These are phyloP conservation scores for Burhinus bistriatus DNA, from an alignment of 2,113 vertebrate genomes.

Conservation along the genomic window DNA sequence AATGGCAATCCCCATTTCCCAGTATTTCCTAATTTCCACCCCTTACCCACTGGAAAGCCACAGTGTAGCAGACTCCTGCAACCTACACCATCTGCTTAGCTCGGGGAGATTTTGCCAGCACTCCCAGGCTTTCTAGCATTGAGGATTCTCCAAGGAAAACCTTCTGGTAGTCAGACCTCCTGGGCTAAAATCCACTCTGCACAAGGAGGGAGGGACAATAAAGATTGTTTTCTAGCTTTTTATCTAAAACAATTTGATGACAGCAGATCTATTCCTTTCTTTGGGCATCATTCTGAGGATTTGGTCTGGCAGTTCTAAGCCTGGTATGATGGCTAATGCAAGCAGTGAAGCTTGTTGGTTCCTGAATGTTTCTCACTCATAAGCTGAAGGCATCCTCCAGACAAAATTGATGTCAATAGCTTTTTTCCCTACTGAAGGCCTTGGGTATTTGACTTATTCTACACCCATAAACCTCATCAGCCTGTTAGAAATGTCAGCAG, in stretches of 20 bases:
- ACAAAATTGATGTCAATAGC: neutral
- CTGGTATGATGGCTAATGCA: neutral
- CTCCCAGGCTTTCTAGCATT: neutral
- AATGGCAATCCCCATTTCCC: neutral
- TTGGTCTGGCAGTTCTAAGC: neutral
- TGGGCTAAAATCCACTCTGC: neutral
- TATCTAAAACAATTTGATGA: neutral
- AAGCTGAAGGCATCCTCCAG: neutral
- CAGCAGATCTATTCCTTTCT: neutral
- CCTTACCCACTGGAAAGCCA: neutral
- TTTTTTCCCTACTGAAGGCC: neutral
- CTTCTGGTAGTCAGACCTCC: neutral
- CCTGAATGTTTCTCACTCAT: neutral
- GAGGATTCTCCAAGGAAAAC: neutral
- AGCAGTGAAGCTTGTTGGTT: neutral
- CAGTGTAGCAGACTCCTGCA: neutral
- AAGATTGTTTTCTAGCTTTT: neutral
- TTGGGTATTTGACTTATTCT: neutral
- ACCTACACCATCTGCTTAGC: neutral
- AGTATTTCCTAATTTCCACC: neutral
- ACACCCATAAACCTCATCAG: neutral
- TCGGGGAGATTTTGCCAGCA: neutral
- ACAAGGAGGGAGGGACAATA: neutral
- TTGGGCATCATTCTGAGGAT: neutral
- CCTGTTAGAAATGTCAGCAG: neutral